A percentile compares a stretch with the other conserved stretches of the same genome.
phyloP scores from a whole-genome alignment of 2,113 vertebrate genomes.

The Ammodytes marinus region DNA sequence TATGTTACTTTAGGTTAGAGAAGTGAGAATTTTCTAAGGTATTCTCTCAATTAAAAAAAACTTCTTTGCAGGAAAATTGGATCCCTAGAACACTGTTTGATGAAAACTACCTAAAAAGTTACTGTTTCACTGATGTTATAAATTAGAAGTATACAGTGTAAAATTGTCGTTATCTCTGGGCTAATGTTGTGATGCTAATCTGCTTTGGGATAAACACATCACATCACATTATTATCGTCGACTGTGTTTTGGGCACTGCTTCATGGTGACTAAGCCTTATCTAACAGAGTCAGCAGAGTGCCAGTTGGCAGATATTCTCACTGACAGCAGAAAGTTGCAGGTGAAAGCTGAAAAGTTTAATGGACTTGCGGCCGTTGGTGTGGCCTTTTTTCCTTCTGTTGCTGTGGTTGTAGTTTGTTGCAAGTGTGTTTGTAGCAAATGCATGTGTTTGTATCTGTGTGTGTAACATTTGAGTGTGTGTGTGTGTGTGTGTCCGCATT shows the following conservation, averaged over 20 bases:
- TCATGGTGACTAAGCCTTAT: slow-evolving; percentile 66
- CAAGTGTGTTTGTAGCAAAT: background rate
- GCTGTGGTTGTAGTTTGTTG: background rate
- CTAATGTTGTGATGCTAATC: slow-evolving; percentile 35
- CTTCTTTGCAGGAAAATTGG: no score
- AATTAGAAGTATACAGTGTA: background rate
- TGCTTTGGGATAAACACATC: slow-evolving; percentile 31
- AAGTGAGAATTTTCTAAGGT: no score
- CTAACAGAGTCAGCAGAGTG: slow-evolving; percentile 42
- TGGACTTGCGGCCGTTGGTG: slow-evolving; percentile 21
- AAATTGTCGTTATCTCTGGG: slow-evolving; percentile 4
- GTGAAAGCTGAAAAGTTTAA: slow-evolving; percentile 44
- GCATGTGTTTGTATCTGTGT: background rate
- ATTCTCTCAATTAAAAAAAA: no score
- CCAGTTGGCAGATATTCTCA: slow-evolving; percentile 43
- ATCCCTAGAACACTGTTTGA: no score
- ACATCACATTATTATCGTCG: slow-evolving; percentile 40
- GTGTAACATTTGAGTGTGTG: background rate
- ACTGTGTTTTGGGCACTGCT: slow-evolving; percentile 48
- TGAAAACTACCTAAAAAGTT: no score
- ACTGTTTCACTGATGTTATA: background rate
- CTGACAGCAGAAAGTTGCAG: slow-evolving; percentile 60
- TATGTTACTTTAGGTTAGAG: no score
- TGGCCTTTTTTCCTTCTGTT: slow-evolving; percentile 15
- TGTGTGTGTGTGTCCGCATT: background rate